phyloP scores from a whole-genome alignment of 2,888 invertebrate species.

The Acanthopleura granulata region DNA sequence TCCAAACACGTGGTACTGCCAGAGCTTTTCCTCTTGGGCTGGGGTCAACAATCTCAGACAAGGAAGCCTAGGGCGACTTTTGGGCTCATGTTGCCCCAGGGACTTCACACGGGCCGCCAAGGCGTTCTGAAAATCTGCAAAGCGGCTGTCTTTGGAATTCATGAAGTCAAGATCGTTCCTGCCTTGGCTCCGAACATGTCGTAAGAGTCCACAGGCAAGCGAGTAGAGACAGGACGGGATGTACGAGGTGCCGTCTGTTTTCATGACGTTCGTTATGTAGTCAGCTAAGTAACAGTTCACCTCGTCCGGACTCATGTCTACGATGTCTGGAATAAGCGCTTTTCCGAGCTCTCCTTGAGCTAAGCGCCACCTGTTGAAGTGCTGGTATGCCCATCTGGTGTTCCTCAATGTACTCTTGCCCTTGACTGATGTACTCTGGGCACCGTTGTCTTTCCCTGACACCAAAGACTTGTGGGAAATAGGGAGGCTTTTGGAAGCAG shows the following conservation, averaged over 20 bases:
- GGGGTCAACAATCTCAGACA: not conserved
- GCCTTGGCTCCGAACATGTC: not conserved
- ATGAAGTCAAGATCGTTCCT: not conserved
- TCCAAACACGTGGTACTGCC: not conserved
- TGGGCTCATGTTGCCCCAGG: not conserved
- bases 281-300: not conserved
- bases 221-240: constrained; percentile 2
- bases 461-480: too few relatives aligned
- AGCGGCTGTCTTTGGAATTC: not conserved
- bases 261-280: not conserved
- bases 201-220: constrained; percentile 7
- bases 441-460: not conserved
- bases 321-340: not conserved
- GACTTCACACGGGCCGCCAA: not conserved
- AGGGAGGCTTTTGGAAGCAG: too few relatives aligned
- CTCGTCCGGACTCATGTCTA: not conserved
- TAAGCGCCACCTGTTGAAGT: constrained; percentile 1
- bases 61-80: not conserved
- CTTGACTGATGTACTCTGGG: not conserved
- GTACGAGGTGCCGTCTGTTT: not conserved
- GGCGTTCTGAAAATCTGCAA: not conserved
- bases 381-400: not conserved
- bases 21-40: not conserved
- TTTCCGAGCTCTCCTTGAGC: not conserved
- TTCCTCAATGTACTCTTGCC: constrained; percentile 3